Percentiles rank a stretch among this genome's conserved stretches.
These are phyloP conservation scores for Porites lobata DNA, from an alignment of 92 coral and sea anemone species.

Conservation along the genomic window DNA sequence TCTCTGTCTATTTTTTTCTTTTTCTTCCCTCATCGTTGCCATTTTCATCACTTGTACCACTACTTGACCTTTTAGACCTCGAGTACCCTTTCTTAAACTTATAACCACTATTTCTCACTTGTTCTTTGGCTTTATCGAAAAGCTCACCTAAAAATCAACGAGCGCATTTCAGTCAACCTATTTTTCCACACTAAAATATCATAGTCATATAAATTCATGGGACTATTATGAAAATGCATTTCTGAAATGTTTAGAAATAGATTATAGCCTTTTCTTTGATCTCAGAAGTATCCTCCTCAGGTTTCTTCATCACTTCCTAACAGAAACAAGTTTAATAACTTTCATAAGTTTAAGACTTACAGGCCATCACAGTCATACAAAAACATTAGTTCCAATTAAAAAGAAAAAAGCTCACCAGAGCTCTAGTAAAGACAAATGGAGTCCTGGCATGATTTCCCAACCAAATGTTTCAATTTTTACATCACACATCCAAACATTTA, in stretches of 20 bases:
- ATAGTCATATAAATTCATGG: background rate
- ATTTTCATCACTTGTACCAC: constrained; percentile 11
- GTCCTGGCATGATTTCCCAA: background rate
- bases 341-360: background rate
- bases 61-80: constrained; percentile 35
- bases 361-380: background rate
- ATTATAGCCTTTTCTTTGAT: constrained; percentile 46
- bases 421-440: background rate
- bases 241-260: background rate
- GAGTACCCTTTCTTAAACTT: constrained; percentile 54
- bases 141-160: constrained; percentile 52
- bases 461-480: background rate
- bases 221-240: background rate
- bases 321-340: background rate
- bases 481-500: background rate
- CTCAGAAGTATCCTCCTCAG: background rate
- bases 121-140: constrained; percentile 60
- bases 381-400: background rate
- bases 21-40: constrained; percentile 19
- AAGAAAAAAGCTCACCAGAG: background rate
- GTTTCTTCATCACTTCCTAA: background rate
- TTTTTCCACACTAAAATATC: background rate
- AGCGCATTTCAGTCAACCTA: background rate
- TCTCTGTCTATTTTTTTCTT: constrained; percentile 49
- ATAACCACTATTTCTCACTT: constrained; percentile 12